phyloP scores from a whole-genome alignment of 2,888 invertebrate genomes.

The Argynnis bischoffii region DNA sequence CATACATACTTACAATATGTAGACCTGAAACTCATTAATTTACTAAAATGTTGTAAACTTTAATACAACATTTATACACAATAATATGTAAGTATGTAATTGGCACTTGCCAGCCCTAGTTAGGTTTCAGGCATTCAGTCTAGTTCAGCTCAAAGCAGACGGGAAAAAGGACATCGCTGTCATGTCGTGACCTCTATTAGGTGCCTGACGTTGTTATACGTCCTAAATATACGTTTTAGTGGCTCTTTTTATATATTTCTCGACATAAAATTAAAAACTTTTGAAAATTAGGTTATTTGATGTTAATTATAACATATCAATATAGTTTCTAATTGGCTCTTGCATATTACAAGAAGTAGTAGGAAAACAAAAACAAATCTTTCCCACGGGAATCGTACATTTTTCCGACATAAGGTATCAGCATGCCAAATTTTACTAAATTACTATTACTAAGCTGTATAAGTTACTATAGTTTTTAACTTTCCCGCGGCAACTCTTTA shows the following conservation, averaged over 20 bases:
- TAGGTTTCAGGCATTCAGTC: constrained; percentile 36
- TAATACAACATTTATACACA: background rate
- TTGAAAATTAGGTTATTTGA: background rate
- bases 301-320: no score
- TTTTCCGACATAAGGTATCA: no score
- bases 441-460: no score
- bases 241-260: background rate
- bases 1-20: background rate
- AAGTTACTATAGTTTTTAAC: no score
- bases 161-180: constrained; percentile 42
- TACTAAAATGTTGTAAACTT: background rate
- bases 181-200: constrained; percentile 32
- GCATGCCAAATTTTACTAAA: no score
- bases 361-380: no score
- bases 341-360: no score
- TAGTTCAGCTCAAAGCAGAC: constrained; percentile 40
- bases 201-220: constrained; percentile 26
- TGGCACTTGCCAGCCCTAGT: constrained; percentile 33
- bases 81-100: background rate
- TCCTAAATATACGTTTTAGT: constrained; percentile 1
- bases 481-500: no score
- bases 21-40: background rate
- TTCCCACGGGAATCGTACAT: no score
- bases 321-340: no score
- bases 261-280: background rate